Evolutionary conservation across 2,113 vertebrate genomes (phyloP).

Genomic region (Madoqua kirkii): DNA sequence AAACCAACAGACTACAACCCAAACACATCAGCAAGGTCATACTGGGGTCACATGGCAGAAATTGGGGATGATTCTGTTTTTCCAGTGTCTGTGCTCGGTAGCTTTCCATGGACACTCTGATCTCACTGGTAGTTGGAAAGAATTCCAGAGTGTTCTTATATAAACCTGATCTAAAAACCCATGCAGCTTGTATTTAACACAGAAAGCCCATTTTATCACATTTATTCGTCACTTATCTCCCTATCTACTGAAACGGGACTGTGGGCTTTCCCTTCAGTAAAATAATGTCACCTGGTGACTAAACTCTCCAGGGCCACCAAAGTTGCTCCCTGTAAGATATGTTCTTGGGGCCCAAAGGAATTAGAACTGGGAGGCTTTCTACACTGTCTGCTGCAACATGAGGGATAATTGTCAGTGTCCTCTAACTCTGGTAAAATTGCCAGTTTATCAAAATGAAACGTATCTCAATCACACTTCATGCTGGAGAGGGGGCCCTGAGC

Average conservation of each 20-base stretch:
- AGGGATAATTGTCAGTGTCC: neutral
- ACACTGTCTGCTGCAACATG: neutral
- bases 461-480: slow-evolving; percentile 28
- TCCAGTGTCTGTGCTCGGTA: neutral
- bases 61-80: neutral
- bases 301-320: neutral
- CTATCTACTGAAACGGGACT: neutral
- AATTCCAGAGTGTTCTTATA: slow-evolving; percentile 20
- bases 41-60: neutral
- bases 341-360: neutral
- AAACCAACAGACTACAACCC: neutral
- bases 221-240: neutral
- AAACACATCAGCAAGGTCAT: neutral
- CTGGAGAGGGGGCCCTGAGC: neutral
- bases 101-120: neutral
- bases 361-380: neutral
- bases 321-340: neutral
- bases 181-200: neutral
- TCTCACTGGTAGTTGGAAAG: neutral
- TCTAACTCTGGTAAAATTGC: slow-evolving; percentile 33
- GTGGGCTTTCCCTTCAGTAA: neutral
- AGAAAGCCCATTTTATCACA: neutral
- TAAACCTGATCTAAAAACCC: slow-evolving; percentile 15
- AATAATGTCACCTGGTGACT: neutral
- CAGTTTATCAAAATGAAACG: slow-evolving; percentile 34